phyloP scores from a whole-genome alignment of 2,113 vertebrate genomes.

The Phrynocephalus versicolor region DNA sequence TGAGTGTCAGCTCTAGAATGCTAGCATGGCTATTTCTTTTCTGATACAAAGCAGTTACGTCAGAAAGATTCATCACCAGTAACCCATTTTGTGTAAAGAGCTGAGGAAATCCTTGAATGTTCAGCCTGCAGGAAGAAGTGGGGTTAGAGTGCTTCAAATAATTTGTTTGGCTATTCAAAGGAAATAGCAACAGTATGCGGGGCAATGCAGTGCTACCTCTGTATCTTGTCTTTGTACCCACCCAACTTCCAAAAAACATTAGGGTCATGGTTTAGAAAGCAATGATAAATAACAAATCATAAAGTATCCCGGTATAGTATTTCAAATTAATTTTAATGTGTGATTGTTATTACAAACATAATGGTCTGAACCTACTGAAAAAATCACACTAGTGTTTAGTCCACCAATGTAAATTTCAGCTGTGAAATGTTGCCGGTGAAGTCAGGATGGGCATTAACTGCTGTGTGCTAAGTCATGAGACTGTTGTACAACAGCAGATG shows the following conservation, averaged over 20 bases:
- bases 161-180: not conserved
- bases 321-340: not conserved
- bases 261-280: not conserved
- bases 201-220: not conserved
- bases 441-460: no score
- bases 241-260: not conserved
- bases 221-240: not conserved
- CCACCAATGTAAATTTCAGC: no score
- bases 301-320: not conserved
- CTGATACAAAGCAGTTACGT: not conserved
- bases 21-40: not conserved
- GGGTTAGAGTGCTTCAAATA: not conserved
- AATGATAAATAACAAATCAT: not conserved
- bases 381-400: no score
- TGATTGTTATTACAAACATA: no score
- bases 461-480: no score
- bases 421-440: no score
- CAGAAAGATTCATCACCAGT: not conserved
- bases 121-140: not conserved
- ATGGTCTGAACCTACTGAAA: no score
- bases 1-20: not conserved
- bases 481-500: no score
- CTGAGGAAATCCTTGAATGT: not conserved
- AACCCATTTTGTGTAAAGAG: not conserved
- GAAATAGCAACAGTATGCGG: not conserved